Base-by-base conservation (phyloP, 2,888 invertebrate genomes). In the Mesodorylaimus sp. region DNA sequence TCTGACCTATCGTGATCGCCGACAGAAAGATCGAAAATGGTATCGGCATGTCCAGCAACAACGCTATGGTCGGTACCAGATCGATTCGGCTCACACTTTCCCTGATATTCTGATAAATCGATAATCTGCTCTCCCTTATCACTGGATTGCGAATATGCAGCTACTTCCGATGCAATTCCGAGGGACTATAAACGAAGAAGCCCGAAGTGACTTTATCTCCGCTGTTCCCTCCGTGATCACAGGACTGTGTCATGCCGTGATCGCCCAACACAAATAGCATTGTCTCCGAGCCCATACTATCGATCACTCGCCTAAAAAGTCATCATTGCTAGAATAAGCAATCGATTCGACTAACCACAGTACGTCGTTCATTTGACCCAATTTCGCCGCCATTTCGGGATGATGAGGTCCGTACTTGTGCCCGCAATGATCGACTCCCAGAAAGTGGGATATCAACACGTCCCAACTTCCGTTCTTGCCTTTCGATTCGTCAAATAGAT, bases 361-460 rank as follows among this genome's bases (percentile, higher is more conserved):
- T 57, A 87, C 74, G 10, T 69, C 64, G 71, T 95, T 81, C 67
- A 88, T 84, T 71, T 95, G 88, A 37, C 70, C 72, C 3, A 97
- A 72, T 68, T 97, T 97, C 45, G 87, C 75, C 0, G 76, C 73
- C 95, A 97, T 97, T 69, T 87, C 88, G 0, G 79, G 76, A 71
- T 95, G 93, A 59, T 79, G 73, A 1, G 88, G 86, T 0, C 95
- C 93, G 68, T 84, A 85, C 56, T 84, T 78, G 69, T 97, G 97
- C 0, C 97, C 97, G 60, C 89, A 91, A 68, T 97, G 97, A 70
- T 97, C 97, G 5, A 97, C 83, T 1, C 97, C 97, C 45, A 97
- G 74, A 62, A 87, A 85, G 68, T 97, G 97, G 1, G 83, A 88
- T 48, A 97, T 77, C 1, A 95, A 67, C 0, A 97, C 70, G 60